These are phyloP conservation scores for Lepisosteus osseus DNA, from an alignment of 2,113 vertebrate species.

Conservation along the genomic window DNA sequence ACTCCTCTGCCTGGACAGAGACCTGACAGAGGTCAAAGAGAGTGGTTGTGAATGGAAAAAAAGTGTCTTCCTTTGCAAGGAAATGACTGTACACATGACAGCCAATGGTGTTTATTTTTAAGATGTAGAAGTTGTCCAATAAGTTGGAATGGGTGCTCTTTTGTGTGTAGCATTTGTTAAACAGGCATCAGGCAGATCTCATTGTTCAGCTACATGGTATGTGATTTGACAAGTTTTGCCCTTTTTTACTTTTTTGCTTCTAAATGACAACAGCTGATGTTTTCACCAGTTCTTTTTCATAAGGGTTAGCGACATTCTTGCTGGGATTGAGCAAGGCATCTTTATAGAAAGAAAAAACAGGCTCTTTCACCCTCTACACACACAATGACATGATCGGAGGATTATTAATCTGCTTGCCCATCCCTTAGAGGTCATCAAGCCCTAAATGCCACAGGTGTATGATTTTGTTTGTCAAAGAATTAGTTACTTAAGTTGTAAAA, in stretches of 20 bases:
- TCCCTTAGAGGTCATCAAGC: too few relatives aligned
- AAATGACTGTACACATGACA: conserved; percentile 38
- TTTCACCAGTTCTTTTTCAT: not conserved
- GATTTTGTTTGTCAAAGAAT: too few relatives aligned
- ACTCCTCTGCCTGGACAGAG: conserved; percentile 51
- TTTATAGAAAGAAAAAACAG: too few relatives aligned
- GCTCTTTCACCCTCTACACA: too few relatives aligned
- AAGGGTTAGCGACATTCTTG: not conserved
- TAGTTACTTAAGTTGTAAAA: too few relatives aligned
- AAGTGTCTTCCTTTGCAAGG: conserved; percentile 39
- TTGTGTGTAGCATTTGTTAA: not conserved
- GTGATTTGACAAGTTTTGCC: not conserved
- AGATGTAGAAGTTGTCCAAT: conserved; percentile 18
- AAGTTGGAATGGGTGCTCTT: not conserved
- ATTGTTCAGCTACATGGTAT: not conserved
- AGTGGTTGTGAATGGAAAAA: conserved; percentile 44
- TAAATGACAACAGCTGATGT: not conserved
- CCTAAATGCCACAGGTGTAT: too few relatives aligned
- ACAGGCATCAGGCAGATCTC: not conserved
- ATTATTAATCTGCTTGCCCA: too few relatives aligned
- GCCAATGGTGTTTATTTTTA: conserved; percentile 40
- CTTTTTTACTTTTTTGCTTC: not conserved
- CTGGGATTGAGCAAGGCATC: not conserved
- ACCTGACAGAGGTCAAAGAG: conserved; percentile 51
- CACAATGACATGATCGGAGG: too few relatives aligned